These are phyloP conservation scores for Turritopsis rubra DNA, from an alignment of 30 jellyfish, hydroid and myxozoan genomes.

Conservation along the genomic window DNA sequence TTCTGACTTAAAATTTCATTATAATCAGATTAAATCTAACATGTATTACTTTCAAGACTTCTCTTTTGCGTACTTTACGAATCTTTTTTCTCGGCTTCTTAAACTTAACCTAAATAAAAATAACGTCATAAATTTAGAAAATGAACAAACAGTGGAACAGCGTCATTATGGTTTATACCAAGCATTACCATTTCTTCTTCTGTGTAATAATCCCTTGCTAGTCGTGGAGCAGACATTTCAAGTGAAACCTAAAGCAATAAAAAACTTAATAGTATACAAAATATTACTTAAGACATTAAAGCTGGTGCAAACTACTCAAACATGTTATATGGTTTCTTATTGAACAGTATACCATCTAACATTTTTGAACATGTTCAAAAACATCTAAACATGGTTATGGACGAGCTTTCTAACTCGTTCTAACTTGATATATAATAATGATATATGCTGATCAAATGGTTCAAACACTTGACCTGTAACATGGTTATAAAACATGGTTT, in stretches of 20 bases:
- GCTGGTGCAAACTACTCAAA: background rate
- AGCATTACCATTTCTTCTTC: slow-evolving; percentile 77
- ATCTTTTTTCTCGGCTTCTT: slow-evolving; percentile 69
- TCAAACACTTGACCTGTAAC: no score
- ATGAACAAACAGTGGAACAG: background rate
- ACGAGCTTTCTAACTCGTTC: no score
- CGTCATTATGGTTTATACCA: background rate
- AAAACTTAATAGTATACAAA: background rate
- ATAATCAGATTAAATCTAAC: background rate
- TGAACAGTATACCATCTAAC: background rate
- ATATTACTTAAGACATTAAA: background rate
- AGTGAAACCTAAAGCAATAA: slow-evolving; percentile 39
- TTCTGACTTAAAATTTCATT: background rate
- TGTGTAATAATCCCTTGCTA: slow-evolving; percentile 74
- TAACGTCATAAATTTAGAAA: background rate
- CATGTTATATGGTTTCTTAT: slow-evolving; percentile 5
- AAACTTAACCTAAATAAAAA: slow-evolving; percentile 53
- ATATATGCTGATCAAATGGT: no score
- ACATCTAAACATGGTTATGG: no score
- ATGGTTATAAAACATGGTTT: no score
- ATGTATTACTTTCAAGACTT: slow-evolving; percentile 47
- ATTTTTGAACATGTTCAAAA: no score
- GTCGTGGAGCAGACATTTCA: slow-evolving; percentile 52
- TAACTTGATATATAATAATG: no score
- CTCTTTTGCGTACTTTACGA: slow-evolving; percentile 77